A percentile compares a stretch with the other conserved stretches of the same genome.
Evolutionary conservation across 1,140 invertebrate genomes (phyloP).

Genomic region (Drosophila biarmipes): DNA sequence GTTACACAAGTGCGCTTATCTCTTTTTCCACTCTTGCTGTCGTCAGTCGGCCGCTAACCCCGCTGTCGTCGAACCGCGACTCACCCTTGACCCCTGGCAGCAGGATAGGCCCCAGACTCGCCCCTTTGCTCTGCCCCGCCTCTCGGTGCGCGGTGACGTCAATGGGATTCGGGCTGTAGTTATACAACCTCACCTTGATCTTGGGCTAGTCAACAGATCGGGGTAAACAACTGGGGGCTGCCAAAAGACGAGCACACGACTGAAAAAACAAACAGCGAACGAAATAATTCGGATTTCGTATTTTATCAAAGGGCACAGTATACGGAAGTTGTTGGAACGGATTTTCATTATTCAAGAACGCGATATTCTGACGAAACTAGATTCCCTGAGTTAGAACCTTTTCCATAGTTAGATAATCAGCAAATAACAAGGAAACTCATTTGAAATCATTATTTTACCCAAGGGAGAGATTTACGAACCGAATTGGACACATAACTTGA

Average conservation of each 20-base stretch:
- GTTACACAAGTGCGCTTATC: slow-evolving; percentile 33
- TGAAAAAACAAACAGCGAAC: too few species aligned
- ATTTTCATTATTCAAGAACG: too few species aligned
- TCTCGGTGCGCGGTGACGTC: slow-evolving; percentile 9
- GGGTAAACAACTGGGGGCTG: slow-evolving; percentile 27
- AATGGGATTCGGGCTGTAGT: slow-evolving; percentile 1
- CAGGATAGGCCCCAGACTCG: background rate
- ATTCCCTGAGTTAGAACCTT: too few species aligned
- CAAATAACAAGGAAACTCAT: too few species aligned
- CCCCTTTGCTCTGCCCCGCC: background rate
- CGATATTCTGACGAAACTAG: too few species aligned
- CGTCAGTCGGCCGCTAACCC: slow-evolving; percentile 27
- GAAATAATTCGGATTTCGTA: too few species aligned
- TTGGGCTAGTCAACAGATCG: slow-evolving; percentile 30
- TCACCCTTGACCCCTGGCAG: slow-evolving; percentile 15
- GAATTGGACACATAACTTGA: too few species aligned
- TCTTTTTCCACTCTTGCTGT: slow-evolving; percentile 18
- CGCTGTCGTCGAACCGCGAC: background rate
- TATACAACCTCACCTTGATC: slow-evolving; percentile 32
- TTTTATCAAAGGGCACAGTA: too few species aligned
- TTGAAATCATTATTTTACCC: too few species aligned
- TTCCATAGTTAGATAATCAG: too few species aligned
- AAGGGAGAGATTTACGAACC: too few species aligned
- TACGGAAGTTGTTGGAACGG: too few species aligned
- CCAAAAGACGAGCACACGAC: slow-evolving; percentile 22